Evolutionary conservation across 2,797 vertebrate species (phyloP).

Genomic region (Enoplosus armatus): DNA sequence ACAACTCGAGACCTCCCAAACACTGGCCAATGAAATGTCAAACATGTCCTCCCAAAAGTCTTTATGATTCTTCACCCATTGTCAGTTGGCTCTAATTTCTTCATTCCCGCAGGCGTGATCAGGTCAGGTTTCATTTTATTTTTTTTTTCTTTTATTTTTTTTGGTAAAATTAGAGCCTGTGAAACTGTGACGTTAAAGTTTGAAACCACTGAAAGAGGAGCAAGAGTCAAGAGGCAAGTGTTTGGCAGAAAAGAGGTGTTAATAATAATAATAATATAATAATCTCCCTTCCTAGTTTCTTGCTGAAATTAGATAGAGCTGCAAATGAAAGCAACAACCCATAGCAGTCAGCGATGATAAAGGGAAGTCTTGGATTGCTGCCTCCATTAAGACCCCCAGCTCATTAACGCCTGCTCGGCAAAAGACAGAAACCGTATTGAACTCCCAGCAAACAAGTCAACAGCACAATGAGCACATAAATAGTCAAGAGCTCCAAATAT

Average conservation of each 20-base stretch:
- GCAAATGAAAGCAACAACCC: conserved; percentile 35
- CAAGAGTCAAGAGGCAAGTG: neutral
- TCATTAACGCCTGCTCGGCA: conserved; percentile 67
- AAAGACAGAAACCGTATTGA: conserved; percentile 58
- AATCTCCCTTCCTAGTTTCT: conserved; percentile 25
- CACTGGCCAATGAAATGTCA: neutral
- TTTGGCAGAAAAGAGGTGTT: conserved; percentile 3
- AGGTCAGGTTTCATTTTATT: neutral
- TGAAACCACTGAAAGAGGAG: neutral
- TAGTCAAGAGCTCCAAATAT: conserved; percentile 47
- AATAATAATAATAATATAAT: conserved; percentile 20
- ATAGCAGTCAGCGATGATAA: conserved; percentile 50
- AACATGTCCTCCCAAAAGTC: neutral
- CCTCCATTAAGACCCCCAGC: conserved; percentile 60
- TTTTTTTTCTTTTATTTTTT: neutral
- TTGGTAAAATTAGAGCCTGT: neutral
- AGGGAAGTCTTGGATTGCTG: conserved; percentile 47
- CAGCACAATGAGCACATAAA: conserved; percentile 61
- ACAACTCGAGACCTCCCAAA: neutral
- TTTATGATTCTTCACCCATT: neutral
- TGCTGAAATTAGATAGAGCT: conserved; percentile 24
- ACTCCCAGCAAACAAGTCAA: conserved; percentile 65
- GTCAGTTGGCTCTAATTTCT: neutral
- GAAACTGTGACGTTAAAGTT: neutral
- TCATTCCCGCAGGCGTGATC: neutral